Evolutionary conservation across 2,888 invertebrate genomes (phyloP), one percentile per base, ranked within the genome.

Genomic region (Hydriomena furcata): DNA sequence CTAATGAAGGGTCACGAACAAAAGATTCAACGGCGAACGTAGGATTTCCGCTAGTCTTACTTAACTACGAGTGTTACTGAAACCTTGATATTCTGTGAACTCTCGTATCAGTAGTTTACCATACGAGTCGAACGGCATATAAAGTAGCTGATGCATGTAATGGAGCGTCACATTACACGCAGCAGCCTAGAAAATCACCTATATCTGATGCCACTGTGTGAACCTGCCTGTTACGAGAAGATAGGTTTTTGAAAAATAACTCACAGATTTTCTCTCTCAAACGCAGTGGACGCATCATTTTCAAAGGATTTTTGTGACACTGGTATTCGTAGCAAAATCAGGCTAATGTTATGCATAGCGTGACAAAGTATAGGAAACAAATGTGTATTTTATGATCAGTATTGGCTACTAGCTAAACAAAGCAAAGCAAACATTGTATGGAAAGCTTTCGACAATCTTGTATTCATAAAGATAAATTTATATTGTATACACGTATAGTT

Each of bases 71-170:
- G 17, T 17, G 2, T 17, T 17, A 17, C 17, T 13, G 12, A 43
- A 20, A 25, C 25, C 34, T 10, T n/a, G 30, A n/a, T 24, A 21
- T 12, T 27, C 21, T 25, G 5, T 21, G n/a, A 40, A 13, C 5
- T 28, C 28, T 23, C 23, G 7, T 35, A 28, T 35, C 40, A 23
- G 30, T 35, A 13, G 11, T 28, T 23, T 41, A 21, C 28, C 23
- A 30, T 44, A 23, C 27, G 20, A 32, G 40, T 40, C 13, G 23
- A 8, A 28, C 40, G 40, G 34, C 25, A 41, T 47, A 47, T 40
- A 47, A 35, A 47, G 28, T 35, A 41, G 25, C 35, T 41, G 40
- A 41, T 28, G 35, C 47, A 41, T 47, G 46, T 46, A 40, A 46
- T 46, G 24, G 46, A 11, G 37, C 17, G 24, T 21, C 46, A 46